A percentile compares a stretch with the other conserved stretches of the same genome.
These are phyloP conservation scores for Lepidocolaptes lacrymiger DNA, from an alignment of 2,797 vertebrate species.

Conservation along the genomic window DNA sequence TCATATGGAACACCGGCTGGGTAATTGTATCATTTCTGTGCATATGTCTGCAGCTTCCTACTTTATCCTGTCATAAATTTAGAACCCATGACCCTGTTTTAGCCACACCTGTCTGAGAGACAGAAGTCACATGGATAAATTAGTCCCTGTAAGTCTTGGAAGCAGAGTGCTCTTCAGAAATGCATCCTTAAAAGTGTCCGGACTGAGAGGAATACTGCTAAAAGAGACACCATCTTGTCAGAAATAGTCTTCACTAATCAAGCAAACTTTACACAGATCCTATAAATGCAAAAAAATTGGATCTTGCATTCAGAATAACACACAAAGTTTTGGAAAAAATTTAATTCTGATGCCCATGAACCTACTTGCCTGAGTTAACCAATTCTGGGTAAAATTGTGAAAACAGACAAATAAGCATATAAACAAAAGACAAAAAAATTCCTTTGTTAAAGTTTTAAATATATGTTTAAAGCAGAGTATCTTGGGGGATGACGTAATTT, in stretches of 20 bases:
- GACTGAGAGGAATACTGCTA: neutral
- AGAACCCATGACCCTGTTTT: neutral
- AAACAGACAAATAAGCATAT: neutral
- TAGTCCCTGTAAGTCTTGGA: neutral
- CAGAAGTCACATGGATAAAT: neutral
- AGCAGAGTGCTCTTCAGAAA: neutral
- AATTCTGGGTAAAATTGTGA: neutral
- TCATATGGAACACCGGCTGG: neutral
- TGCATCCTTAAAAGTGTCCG: neutral
- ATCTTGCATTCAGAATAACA: neutral
- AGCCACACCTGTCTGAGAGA: neutral
- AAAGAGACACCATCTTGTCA: neutral
- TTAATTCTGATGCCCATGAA: neutral
- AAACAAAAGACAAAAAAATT: neutral
- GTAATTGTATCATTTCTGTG: rapidly evolving
- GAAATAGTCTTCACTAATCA: neutral
- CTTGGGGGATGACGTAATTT: neutral
- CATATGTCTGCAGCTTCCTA: neutral
- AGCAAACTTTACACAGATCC: neutral
- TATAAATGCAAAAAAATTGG: neutral
- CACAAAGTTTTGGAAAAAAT: neutral
- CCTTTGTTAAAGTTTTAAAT: neutral
- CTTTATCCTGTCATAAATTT: neutral
- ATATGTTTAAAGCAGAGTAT: neutral
- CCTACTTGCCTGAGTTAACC: neutral